Evolutionary conservation across 2,797 vertebrate species (phyloP), one percentile per base, ranked within the genome.

Genomic region (Ctenochaetus hawaiiensis): DNA sequence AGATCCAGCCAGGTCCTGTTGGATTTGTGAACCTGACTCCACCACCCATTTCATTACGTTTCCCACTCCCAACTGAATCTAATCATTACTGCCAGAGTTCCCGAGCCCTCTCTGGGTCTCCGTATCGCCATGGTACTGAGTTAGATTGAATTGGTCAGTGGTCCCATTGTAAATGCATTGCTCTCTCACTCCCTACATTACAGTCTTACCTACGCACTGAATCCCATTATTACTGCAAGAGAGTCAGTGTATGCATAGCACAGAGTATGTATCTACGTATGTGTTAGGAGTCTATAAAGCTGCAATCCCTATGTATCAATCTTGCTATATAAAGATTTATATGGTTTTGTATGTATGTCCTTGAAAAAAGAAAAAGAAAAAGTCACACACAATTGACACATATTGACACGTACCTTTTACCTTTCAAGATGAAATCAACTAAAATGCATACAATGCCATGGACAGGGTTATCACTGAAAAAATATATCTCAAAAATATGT

Each of bases 101-200:
- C 83, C 6, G 53, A 90, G 85, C 83, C 77, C 85, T 91, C 84
- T 81, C 81, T 34, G 61, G 82, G 82, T 82, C 85, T 82, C 64
- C 12, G 69, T 79, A 78, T 81, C 87, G 85, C 87, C 81, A 81
- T 83, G 85, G 83, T 75, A 83, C 84, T 78, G 87, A 88, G 70
- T 78, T 87, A 90, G 91, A 93, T 94, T 91, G 91, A 93, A 94
- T 91, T 92, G 93, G 93, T 93, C 91, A 92, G 90, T 89, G 92
- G 90, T 82, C 78, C 87, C 89, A 94, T 93, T 94, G 92, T 92
- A 94, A 95, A 94, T 94, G 90, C 92, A 95, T 95, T 93, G 91
- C 90, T 93, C 90, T 93, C 87, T 82, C 82, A 90, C 87, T 89
- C 84, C 68, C 86, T 77, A 72, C 87, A 89, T 92, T 88, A 89